Evolutionary conservation across 2,797 vertebrate species (phyloP).

Genomic region (Muscicapa comitata): DNA sequence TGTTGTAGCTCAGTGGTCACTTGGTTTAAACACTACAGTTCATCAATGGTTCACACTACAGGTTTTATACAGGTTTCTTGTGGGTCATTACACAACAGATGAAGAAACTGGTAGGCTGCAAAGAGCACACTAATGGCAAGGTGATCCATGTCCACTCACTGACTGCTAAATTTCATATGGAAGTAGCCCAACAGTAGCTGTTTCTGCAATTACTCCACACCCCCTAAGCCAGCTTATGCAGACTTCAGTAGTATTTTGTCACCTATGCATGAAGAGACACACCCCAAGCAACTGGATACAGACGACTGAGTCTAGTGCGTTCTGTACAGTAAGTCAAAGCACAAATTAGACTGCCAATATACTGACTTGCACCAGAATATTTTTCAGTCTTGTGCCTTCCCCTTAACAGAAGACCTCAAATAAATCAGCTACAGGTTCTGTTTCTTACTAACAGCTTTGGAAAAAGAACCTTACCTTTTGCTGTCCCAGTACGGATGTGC

Average conservation of each 20-base stretch:
- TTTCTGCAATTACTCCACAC: neutral
- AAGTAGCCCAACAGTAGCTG: neutral
- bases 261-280: neutral
- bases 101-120: neutral
- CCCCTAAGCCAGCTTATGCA: neutral
- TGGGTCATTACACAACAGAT: neutral
- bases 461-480: constrained; percentile 73
- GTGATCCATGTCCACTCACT: neutral
- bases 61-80: neutral
- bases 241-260: neutral
- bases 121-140: neutral
- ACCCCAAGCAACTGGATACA: neutral
- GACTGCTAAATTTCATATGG: neutral
- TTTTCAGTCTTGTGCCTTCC: neutral
- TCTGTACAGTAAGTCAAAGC: neutral
- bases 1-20: neutral
- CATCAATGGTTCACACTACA: neutral
- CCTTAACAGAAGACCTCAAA: neutral
- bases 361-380: neutral
- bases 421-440: neutral
- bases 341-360: neutral
- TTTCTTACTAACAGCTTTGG: neutral
- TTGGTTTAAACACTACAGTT: neutral
- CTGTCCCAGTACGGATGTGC: constrained; percentile 62
- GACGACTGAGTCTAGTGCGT: neutral